Conservation (phyloP, 2,797 vertebrate species). For the Leptatherina wallacei region DNA sequence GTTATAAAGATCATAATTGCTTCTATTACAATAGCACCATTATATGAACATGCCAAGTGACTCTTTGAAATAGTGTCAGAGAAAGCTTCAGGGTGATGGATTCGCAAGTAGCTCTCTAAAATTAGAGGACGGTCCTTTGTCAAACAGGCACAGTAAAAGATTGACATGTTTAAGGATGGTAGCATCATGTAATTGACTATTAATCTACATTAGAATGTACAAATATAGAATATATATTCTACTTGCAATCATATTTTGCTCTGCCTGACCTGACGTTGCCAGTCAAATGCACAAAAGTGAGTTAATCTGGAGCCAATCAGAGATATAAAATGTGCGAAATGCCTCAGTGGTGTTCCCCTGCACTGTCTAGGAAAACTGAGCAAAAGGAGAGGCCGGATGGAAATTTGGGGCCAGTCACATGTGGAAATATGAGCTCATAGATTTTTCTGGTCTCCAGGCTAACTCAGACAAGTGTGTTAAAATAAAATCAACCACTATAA, state of each 20-base stretch:
- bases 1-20: slow-evolving; percentile 37
- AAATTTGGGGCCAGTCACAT: slow-evolving; percentile 5
- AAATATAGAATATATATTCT: not conserved
- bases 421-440: not conserved
- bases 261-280: slow-evolving; percentile 22
- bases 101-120: slow-evolving; percentile 45
- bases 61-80: slow-evolving; percentile 36
- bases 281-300: not conserved
- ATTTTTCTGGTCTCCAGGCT: not conserved
- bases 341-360: not conserved
- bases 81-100: slow-evolving; percentile 16
- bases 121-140: slow-evolving; percentile 60
- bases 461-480: slow-evolving; percentile 40
- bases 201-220: not conserved
- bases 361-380: not conserved
- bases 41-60: slow-evolving; percentile 34
- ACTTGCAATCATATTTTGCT: slow-evolving; percentile 38
- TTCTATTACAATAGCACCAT: slow-evolving; percentile 41
- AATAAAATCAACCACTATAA: slow-evolving; percentile 49
- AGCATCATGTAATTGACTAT: slow-evolving; percentile 9
- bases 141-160: slow-evolving; percentile 45
- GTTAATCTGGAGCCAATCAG: not conserved
- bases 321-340: not conserved
- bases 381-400: not conserved
- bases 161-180: slow-evolving; percentile 22